Evolutionary conservation across 2,888 invertebrate genomes (phyloP), one percentile per base, ranked within the genome.

Genomic region (Sarcophaga variegata): DNA sequence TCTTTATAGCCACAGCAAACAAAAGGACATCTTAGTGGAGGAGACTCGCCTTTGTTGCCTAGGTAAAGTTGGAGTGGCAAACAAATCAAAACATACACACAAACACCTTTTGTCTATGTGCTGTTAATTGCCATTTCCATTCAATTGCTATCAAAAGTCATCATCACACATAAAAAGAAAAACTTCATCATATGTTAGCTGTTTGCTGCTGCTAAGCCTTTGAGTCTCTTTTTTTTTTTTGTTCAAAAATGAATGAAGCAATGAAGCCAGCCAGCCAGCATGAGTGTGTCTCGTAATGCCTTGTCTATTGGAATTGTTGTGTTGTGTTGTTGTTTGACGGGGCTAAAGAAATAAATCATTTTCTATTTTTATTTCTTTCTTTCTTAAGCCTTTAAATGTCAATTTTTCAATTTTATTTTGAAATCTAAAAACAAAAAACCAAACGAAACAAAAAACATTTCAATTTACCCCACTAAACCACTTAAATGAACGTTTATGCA

Each of bases 81-180:
- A 78, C 72, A 84, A 72, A 82, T 67, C 79, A 76, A 72, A 79
- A 84, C 84, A 79, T 81, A 87, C 84, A 79, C 75, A 84, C 84
- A 79, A 81, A 87, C 84, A 79, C 75, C 71, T 11, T 70, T 70
- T 12, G 54, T 71, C 64, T 10, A 47, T 60, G n/a, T 83, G 63
- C 60, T 78, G 81, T 63, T 17, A 14, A 54, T 54, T 54, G 54
- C 37, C 8, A 37, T 37, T 77, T 27, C 77, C 83, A 81, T 78
- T 81, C 79, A 78, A 64, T 76, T 75, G 25, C 78, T 81, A 81
- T 71, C 80, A 69, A 78, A 80, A 85, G 64, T 74, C 62, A 45
- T n/a, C 37, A 37, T 37, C 14, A 47, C 27, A 60, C 10, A 70
- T 20, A 22, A 63, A 75, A 37, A 67, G 78, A 37, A 37, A 37